Conservation (phyloP, 2,113 vertebrate species). For the Cyanoramphus novaezelandiae region DNA sequence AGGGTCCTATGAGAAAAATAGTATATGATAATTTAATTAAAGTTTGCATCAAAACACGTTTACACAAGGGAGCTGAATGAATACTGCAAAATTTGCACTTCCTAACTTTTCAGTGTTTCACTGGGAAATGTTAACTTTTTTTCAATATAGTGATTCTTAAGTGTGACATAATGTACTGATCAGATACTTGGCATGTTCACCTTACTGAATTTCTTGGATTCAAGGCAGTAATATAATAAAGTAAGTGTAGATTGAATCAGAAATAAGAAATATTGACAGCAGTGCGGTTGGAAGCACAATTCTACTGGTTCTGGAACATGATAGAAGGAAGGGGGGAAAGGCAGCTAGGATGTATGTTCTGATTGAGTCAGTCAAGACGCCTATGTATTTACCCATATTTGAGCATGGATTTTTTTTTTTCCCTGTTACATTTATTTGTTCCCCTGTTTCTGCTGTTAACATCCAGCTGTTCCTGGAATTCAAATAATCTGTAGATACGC, state of each 20-base stretch:
- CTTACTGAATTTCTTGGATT: neutral
- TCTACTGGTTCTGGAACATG: neutral
- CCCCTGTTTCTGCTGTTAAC: neutral
- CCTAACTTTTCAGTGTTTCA: neutral
- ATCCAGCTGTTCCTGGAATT: neutral
- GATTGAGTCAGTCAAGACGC: neutral
- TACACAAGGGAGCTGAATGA: neutral
- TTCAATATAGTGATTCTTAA: neutral
- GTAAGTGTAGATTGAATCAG: neutral
- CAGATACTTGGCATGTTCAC: neutral
- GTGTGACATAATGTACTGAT: neutral
- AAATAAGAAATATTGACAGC: neutral
- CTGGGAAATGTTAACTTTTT: neutral
- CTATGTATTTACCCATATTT: neutral
- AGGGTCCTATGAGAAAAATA: constrained; percentile 41
- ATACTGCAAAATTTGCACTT: constrained; percentile 8
- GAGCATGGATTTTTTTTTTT: neutral
- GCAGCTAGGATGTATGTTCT: neutral
- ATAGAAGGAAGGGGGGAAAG: neutral
- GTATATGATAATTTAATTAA: constrained; percentile 60
- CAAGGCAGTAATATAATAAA: neutral
- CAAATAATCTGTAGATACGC: neutral
- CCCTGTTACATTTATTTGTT: neutral
- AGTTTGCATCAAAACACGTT: constrained; percentile 50
- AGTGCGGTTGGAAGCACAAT: neutral